Conservation (phyloP, 2,888 invertebrate species). For the Actias luna region DNA sequence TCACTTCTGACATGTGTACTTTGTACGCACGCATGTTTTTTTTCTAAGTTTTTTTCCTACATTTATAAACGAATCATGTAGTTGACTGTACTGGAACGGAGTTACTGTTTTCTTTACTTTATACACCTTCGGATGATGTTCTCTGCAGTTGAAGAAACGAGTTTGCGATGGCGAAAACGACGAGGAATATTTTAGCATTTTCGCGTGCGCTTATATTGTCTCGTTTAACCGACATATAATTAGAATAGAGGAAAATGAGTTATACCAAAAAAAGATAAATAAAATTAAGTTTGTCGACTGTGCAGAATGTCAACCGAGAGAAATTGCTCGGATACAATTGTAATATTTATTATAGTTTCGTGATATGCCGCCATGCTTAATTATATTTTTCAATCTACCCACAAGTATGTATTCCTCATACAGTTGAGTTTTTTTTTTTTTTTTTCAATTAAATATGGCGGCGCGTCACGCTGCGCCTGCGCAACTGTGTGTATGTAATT, state of each 20-base stretch:
- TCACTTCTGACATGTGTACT: too few relatives aligned
- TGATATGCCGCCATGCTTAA: conserved; percentile 30
- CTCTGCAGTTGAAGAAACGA: conserved; percentile 11
- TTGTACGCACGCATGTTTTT: too few relatives aligned
- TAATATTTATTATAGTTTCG: conserved; percentile 32
- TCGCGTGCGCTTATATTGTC: not conserved
- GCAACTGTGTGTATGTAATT: conserved; percentile 35
- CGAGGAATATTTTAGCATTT: not conserved
- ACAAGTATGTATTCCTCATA: not conserved
- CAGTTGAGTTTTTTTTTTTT: not conserved
- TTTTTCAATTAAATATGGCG: conserved; percentile 28
- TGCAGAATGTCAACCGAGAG: conserved; percentile 7
- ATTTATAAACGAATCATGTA: conserved; percentile 51
- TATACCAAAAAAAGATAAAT: conserved; percentile 1
- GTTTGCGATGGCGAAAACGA: not conserved
- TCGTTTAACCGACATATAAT: not conserved
- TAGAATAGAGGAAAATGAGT: not conserved
- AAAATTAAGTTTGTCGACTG: conserved; percentile 9
- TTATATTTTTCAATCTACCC: not conserved
- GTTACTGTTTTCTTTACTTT: conserved; percentile 31
- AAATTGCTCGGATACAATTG: conserved; percentile 27
- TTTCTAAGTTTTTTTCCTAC: conserved; percentile 42
- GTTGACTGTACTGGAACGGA: conserved; percentile 32
- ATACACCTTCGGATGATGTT: conserved; percentile 8
- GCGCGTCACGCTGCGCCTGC: conserved; percentile 37